Evolutionary conservation across 2,113 vertebrate genomes (phyloP).

Genomic region (Neomonachus schauinslandi): DNA sequence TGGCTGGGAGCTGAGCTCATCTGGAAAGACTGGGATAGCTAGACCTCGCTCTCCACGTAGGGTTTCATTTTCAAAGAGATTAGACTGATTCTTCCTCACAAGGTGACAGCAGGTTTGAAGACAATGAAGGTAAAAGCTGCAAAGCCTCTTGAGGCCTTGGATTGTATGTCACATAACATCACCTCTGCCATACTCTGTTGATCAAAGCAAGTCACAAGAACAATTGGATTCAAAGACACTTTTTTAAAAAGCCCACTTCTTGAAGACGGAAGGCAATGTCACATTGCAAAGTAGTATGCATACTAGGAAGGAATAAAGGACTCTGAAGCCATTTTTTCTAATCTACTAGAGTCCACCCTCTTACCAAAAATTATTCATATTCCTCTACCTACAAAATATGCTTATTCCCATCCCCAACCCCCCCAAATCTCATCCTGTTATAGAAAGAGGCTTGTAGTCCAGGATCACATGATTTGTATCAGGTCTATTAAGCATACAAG

Average conservation of each 20-base stretch:
- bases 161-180: not conserved
- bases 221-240: not conserved
- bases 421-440: not conserved
- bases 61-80: not conserved
- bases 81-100: not conserved
- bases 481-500: not conserved
- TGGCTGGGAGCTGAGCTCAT: not conserved
- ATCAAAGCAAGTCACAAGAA: not conserved
- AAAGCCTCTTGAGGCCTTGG: not conserved
- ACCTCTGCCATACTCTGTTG: not conserved
- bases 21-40: not conserved
- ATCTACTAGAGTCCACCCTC: not conserved
- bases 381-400: not conserved
- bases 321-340: not conserved
- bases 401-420: not conserved
- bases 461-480: not conserved
- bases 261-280: not conserved
- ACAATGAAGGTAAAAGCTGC: not conserved
- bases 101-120: not conserved
- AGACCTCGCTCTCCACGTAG: not conserved
- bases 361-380: not conserved
- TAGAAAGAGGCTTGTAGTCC: not conserved
- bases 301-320: not conserved
- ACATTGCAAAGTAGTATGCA: not conserved
- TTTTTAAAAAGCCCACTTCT: not conserved